These are phyloP conservation scores for Leuciscus waleckii DNA, from an alignment of 2,797 vertebrate genomes.

Conservation along the genomic window DNA sequence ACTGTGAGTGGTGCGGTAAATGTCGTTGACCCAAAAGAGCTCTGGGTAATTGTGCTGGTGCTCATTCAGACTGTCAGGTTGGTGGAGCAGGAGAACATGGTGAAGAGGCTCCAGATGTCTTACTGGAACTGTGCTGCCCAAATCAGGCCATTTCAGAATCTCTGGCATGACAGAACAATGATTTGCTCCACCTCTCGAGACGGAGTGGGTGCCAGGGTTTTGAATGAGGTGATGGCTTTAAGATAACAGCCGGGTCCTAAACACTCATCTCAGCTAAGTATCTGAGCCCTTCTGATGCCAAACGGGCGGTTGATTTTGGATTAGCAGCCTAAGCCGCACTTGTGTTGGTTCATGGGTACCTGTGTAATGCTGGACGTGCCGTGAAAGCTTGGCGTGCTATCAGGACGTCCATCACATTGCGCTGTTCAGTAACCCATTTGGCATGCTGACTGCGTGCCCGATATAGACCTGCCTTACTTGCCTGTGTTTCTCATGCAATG, in stretches of 20 bases:
- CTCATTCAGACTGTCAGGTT: constrained; percentile 26
- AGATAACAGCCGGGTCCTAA: constrained; percentile 61
- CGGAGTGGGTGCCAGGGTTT: constrained; percentile 55
- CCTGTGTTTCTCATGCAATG: constrained; percentile 57
- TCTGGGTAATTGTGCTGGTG: constrained; percentile 57
- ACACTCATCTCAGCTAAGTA: constrained; percentile 30
- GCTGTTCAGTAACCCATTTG: constrained; percentile 65
- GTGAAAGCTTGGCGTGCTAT: constrained; percentile 43
- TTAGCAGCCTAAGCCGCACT: constrained; percentile 1
- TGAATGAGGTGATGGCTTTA: constrained; percentile 66
- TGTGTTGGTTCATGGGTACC: constrained; percentile 25
- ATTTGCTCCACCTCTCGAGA: constrained; percentile 34
- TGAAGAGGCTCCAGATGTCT: constrained; percentile 39
- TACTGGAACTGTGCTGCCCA: constrained; percentile 8
- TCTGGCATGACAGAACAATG: constrained; percentile 9
- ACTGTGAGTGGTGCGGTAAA: constrained; percentile 60
- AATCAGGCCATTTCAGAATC: constrained; percentile 45
- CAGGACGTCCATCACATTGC: constrained; percentile 40
- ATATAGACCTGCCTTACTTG: constrained; percentile 57
- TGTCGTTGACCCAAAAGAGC: constrained; percentile 73
- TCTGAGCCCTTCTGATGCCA: constrained; percentile 10
- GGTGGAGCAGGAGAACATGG: constrained; percentile 17
- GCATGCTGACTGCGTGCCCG: constrained; percentile 65
- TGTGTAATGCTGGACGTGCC: constrained; percentile 44
- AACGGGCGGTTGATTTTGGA: constrained; percentile 16